Evolutionary conservation across 2,797 vertebrate genomes (phyloP).

Genomic region (Thaleichthys pacificus): DNA sequence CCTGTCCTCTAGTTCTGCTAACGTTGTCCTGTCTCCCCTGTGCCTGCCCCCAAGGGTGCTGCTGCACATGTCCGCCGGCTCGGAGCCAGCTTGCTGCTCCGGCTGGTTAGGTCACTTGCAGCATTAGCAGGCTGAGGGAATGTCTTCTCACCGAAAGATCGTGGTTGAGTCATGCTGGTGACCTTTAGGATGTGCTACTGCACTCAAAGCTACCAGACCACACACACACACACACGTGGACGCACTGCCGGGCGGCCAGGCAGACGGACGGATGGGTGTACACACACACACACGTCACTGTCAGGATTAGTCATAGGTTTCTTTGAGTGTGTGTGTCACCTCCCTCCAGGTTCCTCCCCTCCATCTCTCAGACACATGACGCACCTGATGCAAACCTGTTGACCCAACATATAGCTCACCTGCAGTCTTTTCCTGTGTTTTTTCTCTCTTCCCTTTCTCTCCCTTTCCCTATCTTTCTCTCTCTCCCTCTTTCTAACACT

Average conservation of each 20-base stretch:
- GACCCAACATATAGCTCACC: no score
- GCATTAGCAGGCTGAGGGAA: neutral
- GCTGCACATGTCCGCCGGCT: constrained; percentile 67
- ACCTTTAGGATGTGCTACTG: constrained; percentile 64
- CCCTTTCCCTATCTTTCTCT: neutral
- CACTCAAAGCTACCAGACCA: constrained; percentile 2
- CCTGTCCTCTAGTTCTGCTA: neutral
- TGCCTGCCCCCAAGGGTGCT: neutral
- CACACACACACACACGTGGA: constrained; percentile 6
- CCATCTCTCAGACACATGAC: no score
- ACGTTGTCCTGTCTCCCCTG: neutral
- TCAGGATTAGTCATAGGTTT: constrained; percentile 29
- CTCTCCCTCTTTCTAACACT: neutral
- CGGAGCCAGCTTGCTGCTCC: constrained; percentile 54
- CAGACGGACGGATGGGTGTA: no score
- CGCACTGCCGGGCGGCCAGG: no score
- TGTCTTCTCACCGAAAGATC: constrained; percentile 54
- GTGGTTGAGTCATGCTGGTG: constrained; percentile 66
- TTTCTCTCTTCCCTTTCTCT: neutral
- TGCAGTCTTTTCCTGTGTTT: neutral
- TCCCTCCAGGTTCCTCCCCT: neutral
- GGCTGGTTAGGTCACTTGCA: neutral
- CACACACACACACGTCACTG: constrained; percentile 10
- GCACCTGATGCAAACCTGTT: no score
- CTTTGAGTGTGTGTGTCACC: constrained; percentile 21